Base-by-base conservation (phyloP, 2,888 invertebrate species). In the Fragum whitleyi region DNA sequence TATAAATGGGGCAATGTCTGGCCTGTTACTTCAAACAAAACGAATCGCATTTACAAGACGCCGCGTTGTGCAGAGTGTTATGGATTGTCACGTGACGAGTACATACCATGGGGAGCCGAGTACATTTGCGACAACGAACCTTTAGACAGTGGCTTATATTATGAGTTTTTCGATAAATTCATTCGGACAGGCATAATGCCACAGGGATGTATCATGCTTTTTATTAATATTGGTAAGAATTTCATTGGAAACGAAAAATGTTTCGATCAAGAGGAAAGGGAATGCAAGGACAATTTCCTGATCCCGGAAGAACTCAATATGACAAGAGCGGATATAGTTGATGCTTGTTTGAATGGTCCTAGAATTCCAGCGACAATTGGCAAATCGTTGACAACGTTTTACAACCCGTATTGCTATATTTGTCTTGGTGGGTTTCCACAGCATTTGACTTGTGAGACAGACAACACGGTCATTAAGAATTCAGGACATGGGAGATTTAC, bases 401-500 rank as follows among this genome's bases (percentile, higher is more conserved):
- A 57, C 28, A 57, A 57, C 14, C 26, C 28, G 23, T 57, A 57
- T 26, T 57, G 57, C 28, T 57, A 57, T 14, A 57, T 57, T 57
- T 57, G 57, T 57, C 7, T 26, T 23, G 57, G 26, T 6, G 57
- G 57, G 0, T 16, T 21, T 1, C 2, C 28, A 26, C 21, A 57
- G 26, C 26, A 57, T 28, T 28, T 57, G 26, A 16, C 26, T 57
- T 57, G 57, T 23, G 28, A 28, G 26, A 26, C 21, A 28, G 57
- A 57, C 23, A 19, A 28, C 28, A 14, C 23, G 19, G 26, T 14
- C 9, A 26, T 57, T 26, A 23, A 23, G 11, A 57, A 23, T 26
- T 0, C 21, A 14, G 7, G 14, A 11, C 1, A 0, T 23, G 26
- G 57, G 7, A 23, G 26, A 57, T 57, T 57, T 28, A 26, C 57